Conservation (phyloP, 2,113 vertebrate species). For the Rhea pennata region DNA sequence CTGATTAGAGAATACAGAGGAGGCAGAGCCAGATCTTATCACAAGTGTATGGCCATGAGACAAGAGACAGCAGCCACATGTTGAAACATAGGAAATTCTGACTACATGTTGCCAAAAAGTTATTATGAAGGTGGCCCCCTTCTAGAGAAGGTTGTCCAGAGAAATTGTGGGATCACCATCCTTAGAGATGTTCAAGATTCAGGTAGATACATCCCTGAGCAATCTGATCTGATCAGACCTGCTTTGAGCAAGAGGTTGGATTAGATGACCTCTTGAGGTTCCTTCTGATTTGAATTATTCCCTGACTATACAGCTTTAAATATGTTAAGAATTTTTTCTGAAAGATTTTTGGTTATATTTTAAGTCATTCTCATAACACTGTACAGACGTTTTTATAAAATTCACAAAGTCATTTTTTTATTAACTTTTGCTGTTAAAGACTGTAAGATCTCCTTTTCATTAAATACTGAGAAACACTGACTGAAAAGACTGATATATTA, state of each 20-base stretch:
- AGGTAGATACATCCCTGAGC: neutral
- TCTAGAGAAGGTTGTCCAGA: neutral
- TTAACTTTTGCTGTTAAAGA: neutral
- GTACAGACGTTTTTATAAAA: neutral
- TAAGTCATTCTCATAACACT: neutral
- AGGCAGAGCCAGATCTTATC: neutral
- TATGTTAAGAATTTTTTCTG: neutral
- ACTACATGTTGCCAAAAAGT: neutral
- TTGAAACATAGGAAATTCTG: neutral
- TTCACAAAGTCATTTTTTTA: neutral
- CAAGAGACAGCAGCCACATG: neutral
- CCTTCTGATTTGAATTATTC: neutral
- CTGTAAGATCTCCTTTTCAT: neutral
- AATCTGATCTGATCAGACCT: neutral
- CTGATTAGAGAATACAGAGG: neutral
- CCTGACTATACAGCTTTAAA: neutral
- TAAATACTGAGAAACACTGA: neutral
- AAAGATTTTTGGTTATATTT: neutral
- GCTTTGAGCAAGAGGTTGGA: neutral
- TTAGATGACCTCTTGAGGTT: neutral
- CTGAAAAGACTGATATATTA: neutral
- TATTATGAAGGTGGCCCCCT: neutral
- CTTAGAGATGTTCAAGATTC: neutral
- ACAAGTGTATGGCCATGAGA: neutral
- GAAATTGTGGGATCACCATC: neutral